Conservation (phyloP, 2,113 vertebrate genomes). For the Lonchura striata region DNA sequence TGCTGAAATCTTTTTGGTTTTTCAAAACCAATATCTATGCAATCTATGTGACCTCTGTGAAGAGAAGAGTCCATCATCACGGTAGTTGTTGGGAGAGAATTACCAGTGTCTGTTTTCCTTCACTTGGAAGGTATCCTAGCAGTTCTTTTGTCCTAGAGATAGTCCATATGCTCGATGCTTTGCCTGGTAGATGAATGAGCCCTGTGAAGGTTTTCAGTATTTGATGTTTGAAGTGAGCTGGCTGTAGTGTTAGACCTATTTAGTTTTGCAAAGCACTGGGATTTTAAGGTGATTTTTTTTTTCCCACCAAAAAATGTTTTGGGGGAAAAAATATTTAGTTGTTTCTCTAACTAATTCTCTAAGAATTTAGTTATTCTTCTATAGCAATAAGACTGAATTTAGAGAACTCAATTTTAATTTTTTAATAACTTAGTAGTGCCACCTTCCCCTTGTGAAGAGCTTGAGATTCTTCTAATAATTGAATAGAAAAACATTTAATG, state of each 20-base stretch:
- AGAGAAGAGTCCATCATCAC: slow-evolving; percentile 38
- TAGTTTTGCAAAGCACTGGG: not conserved
- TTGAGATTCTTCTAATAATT: not conserved
- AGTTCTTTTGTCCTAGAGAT: slow-evolving; percentile 31
- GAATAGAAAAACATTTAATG: not conserved
- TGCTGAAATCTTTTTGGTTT: slow-evolving; percentile 49
- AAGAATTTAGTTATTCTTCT: no score
- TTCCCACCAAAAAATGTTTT: not conserved
- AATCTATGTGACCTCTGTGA: slow-evolving; percentile 42
- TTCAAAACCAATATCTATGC: slow-evolving; percentile 38
- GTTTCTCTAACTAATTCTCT: not conserved
- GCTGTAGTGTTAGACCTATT: not conserved
- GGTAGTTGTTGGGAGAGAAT: slow-evolving; percentile 55
- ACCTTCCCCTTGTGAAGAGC: not conserved
- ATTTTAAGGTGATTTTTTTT: not conserved
- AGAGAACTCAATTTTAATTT: not conserved
- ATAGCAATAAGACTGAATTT: not conserved
- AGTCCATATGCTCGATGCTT: slow-evolving; percentile 32
- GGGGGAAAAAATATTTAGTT: not conserved
- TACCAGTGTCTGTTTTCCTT: slow-evolving; percentile 45
- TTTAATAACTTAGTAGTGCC: not conserved
- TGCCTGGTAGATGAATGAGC: slow-evolving; percentile 38
- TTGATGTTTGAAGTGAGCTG: not conserved
- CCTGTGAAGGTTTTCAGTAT: not conserved
- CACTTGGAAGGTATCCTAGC: slow-evolving; percentile 47